Base-by-base conservation (phyloP, 2,113 vertebrate species). In the Actenoides hombroni region DNA sequence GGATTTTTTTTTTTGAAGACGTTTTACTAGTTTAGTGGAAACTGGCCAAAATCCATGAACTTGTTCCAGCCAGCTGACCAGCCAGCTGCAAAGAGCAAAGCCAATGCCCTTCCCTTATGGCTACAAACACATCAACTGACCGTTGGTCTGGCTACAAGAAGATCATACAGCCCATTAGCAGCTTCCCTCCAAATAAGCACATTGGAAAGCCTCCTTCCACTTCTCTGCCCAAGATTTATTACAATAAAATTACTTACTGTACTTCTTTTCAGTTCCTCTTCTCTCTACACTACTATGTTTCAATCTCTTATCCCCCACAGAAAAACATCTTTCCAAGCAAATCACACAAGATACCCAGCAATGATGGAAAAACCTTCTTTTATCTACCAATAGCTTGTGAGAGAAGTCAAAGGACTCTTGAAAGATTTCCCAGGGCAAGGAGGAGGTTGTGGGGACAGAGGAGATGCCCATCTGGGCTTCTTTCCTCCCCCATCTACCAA, bases 21-120 rank as follows among this genome's bases (percentile, higher is more conserved):
- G 74, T 73, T 91, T 79, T 91, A 69, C 68, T 73, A 73, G 33
- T 94, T 88, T 82, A 94, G 37, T 95, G 87, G 77, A 95, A 96
- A 94, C 48, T 92, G 89, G 91, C 54, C 65, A 92, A 85, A 92
- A 94, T 81, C 84, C 86, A 91, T 9, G 16, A 92, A 92, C 69
- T 89, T 75, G 42, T 64, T 94, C 76, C 88, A 90, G 64, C 16
- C 86, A 90, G 76, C 86, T 90, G 92, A 97, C 88, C 68, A 70
- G 88, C n/a, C 88, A 90, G 80, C 91, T 92, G 92, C 80, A 86
- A 83, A 3, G 35, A 25, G 77, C 70, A 81, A 88, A 51, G 64
- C 60, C 76, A 90, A 51, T 73, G 90, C 71, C 46, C 42, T 88
- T 80, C 51, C 42, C 83, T 88, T 77, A 64, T 13, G 68, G 51